Percentiles rank a stretch among this genome's conserved stretches.
Conservation (phyloP, 1,140 invertebrate genomes). For the Drosophila kikkawai region DNA sequence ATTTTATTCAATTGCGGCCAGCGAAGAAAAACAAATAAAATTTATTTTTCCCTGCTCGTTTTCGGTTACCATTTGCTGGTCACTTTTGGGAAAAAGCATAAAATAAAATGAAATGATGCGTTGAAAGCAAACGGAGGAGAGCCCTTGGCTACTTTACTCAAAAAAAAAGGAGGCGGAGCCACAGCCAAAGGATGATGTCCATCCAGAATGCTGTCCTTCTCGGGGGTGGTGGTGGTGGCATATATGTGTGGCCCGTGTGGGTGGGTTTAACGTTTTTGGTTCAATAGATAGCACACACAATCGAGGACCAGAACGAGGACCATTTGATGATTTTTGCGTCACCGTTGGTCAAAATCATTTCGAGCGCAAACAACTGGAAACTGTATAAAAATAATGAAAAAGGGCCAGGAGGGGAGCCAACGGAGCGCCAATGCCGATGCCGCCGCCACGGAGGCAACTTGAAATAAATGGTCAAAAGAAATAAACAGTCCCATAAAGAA, state of each 20-base stretch:
- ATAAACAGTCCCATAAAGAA: conserved; percentile 85
- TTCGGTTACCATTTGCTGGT: conserved; percentile 46
- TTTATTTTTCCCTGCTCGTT: conserved; percentile 64
- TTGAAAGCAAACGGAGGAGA: conserved; percentile 57
- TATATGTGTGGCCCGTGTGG: conserved; percentile 4
- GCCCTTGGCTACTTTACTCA: conserved; percentile 64
- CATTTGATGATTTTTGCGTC: conserved; percentile 83
- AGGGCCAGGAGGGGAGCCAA: conserved; percentile 5
- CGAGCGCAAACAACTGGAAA: conserved; percentile 82
- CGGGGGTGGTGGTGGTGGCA: conserved; percentile 4
- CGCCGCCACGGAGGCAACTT: conserved; percentile 69
- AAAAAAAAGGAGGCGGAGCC: conserved; percentile 28
- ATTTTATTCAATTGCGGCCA: conserved; percentile 83
- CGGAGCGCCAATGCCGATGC: conserved; percentile 18
- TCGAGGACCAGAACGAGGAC: conserved; percentile 32
- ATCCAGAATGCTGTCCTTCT: neutral
- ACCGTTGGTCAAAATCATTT: conserved; percentile 82
- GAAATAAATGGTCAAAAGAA: conserved; percentile 85
- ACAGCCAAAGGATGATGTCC: conserved; percentile 33
- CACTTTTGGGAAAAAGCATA: conserved; percentile 68
- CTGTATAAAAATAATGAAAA: conserved; percentile 84
- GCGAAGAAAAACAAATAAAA: conserved; percentile 78
- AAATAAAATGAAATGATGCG: conserved; percentile 83
- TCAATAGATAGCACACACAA: conserved; percentile 64
- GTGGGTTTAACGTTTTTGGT: conserved; percentile 67